These are phyloP conservation scores for Artibeus jamaicensis DNA, from an alignment of 2,797 vertebrate species.

Conservation along the genomic window DNA sequence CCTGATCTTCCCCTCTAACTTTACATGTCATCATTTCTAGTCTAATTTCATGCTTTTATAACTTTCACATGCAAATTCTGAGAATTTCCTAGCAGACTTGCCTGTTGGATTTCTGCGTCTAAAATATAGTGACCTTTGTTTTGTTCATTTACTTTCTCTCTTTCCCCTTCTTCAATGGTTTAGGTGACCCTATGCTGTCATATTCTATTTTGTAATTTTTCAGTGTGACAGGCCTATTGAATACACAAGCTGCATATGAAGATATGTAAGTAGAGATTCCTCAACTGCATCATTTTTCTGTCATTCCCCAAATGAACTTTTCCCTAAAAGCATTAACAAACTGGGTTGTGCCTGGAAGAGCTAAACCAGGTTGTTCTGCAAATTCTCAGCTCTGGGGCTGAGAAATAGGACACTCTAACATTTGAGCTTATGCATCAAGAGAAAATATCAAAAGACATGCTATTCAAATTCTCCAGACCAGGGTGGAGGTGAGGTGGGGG, in stretches of 20 bases:
- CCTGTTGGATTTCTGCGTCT: not conserved
- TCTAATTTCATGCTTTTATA: not conserved
- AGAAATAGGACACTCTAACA: not conserved
- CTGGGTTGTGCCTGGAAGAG: not conserved
- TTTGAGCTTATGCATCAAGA: not conserved
- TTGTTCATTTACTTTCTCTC: not conserved
- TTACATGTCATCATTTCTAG: not conserved
- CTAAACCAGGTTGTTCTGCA: not conserved
- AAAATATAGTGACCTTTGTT: not conserved
- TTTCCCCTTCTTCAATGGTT: not conserved
- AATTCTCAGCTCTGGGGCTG: not conserved
- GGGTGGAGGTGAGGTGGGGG: rapidly evolving
- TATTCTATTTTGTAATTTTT: not conserved
- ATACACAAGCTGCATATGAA: not conserved
- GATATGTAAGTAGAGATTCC: not conserved
- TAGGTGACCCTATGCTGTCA: not conserved
- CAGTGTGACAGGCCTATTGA: not conserved
- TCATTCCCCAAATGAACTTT: not conserved
- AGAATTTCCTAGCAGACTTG: not conserved
- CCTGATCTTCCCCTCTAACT: not conserved
- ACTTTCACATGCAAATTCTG: not conserved
- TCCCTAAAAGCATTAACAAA: not conserved
- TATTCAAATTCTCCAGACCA: not conserved
- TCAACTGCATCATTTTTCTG: not conserved
- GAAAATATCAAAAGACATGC: not conserved